phyloP scores from a whole-genome alignment of 2,888 invertebrate genomes.

The Cyrtodaria siliqua region DNA sequence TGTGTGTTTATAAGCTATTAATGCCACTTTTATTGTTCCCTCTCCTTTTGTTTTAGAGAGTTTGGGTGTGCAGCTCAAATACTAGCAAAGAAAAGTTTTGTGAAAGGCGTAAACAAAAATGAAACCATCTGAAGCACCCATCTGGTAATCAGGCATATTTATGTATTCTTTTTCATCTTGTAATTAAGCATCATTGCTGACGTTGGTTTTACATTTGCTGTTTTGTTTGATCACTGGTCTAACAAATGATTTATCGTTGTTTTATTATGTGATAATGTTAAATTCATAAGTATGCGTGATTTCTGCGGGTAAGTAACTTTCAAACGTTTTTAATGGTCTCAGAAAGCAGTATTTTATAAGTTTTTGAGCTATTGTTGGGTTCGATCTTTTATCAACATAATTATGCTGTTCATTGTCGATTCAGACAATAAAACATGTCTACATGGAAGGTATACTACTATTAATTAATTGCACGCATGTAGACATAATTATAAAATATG shows the following conservation, averaged over 20 bases:
- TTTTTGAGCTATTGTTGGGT: too few relatives aligned
- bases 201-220: slow-evolving; percentile 31
- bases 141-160: slow-evolving; percentile 32
- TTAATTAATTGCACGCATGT: too few relatives aligned
- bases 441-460: too few relatives aligned
- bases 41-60: slow-evolving; percentile 10
- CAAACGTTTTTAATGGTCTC: too few relatives aligned
- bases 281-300: slow-evolving; percentile 22
- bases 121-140: slow-evolving; percentile 46
- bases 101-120: slow-evolving; percentile 12
- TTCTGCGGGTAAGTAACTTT: too few relatives aligned
- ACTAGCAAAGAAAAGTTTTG: slow-evolving; percentile 1
- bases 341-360: too few relatives aligned
- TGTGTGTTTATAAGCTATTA: slow-evolving; percentile 27
- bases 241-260: slow-evolving; percentile 49
- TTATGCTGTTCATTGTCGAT: too few relatives aligned
- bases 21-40: slow-evolving; percentile 43
- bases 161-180: slow-evolving; percentile 46
- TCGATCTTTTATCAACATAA: too few relatives aligned
- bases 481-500: too few relatives aligned
- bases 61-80: neutral
- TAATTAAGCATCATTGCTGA: slow-evolving; percentile 33
- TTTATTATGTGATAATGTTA: slow-evolving; percentile 51
- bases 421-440: too few relatives aligned
- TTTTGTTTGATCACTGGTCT: slow-evolving; percentile 58